Evolutionary conservation across 2,888 invertebrate species (phyloP).

Genomic region (Coelinius sp.): DNA sequence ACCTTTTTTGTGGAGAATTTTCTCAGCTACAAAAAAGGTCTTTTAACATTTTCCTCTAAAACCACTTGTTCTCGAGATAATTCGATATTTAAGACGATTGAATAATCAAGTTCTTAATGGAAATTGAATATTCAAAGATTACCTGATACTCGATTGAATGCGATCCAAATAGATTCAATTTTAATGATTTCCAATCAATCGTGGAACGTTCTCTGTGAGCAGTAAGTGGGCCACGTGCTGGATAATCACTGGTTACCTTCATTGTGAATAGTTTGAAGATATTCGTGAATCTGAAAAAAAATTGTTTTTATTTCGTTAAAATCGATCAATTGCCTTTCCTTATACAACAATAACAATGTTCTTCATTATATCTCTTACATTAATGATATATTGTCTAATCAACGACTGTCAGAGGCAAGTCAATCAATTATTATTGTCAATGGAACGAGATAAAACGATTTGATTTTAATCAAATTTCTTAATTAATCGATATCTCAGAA

Average conservation of each 20-base stretch:
- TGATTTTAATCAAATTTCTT: no score
- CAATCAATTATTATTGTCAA: neutral
- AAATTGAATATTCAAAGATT: no score
- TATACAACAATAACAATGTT: no score
- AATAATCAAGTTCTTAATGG: no score
- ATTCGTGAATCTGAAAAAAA: neutral
- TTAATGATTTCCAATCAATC: conserved; percentile 91
- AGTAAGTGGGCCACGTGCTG: conserved; percentile 85
- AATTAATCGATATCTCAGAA: no score
- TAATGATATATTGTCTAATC: neutral
- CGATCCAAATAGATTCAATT: conserved; percentile 84
- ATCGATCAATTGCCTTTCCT: no score
- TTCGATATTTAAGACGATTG: no score
- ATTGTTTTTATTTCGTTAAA: neutral
- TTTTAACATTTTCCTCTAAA: no score
- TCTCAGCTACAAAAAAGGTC: no score
- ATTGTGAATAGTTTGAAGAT: neutral
- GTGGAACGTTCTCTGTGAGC: conserved; percentile 83
- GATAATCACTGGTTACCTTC: conserved; percentile 72
- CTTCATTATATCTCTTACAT: neutral
- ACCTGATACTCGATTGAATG: conserved; percentile 85
- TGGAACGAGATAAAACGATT: no score
- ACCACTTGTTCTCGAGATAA: no score
- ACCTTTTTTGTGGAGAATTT: no score
- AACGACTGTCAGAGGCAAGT: neutral